Base-by-base conservation (phyloP, 2,888 invertebrate species). In the Phengaris arion region DNA sequence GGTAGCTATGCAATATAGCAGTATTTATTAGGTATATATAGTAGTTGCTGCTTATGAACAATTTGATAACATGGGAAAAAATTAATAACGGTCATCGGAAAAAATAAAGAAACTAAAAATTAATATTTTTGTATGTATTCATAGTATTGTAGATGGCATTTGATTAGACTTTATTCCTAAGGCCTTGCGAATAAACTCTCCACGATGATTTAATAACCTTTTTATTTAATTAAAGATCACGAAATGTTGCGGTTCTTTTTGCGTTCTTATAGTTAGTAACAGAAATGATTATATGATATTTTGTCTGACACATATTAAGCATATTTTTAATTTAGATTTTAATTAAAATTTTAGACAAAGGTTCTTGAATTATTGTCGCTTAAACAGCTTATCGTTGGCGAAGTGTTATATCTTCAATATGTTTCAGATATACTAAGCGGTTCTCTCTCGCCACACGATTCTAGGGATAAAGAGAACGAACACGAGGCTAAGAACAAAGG, bases 401-500 rank as follows among this genome's bases (percentile, higher is more conserved):
- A 72, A 72, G 72, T 54, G 35, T 72, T 72, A 72, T 72, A 72
- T 54, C 72, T 72, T 52, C 82, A 85, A 84, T 90, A 81, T 93
- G 88, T 95, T 95, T 90, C 95, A 96, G 96, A 96, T 94, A 95
- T 96, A 86, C 94, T 96, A 91, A 96, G 96, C 94, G 96, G 96
- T 82, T 95, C 96, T 85, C 96, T 96, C 89, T 94, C 93, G 81
- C 93, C 93, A 75, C 93, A 91, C 83, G 83, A 90, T 80, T 87
- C 95, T 94, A 94, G 95, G 94, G 95, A 95, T 88, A 95, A 95
- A 91, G 95, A 95, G 92, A 95, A 95, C 85, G 96, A 96, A 88
- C 96, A 96, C 85, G 96, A 96, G 83, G 94, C 96, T 86, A 96
- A 96, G 89, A 95, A 94, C 87, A 96, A 96, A 96, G 96, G 96